phyloP scores from a whole-genome alignment of 64 coral and sea anemone genomes.

The Actinia tenebrosa region DNA sequence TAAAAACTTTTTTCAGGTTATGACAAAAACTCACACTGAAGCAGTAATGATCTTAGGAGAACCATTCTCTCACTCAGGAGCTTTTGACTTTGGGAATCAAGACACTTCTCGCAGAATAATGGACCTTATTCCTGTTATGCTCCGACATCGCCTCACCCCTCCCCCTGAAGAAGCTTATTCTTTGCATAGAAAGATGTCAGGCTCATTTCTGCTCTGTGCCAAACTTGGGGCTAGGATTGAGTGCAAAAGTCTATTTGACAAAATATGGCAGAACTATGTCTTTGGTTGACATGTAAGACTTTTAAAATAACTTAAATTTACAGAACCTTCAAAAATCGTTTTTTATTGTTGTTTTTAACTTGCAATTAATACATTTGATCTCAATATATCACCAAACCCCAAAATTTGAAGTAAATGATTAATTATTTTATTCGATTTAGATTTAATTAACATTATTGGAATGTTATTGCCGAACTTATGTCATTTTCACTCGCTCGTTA shows the following conservation, averaged over 20 bases:
- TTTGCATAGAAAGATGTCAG: conserved; percentile 95
- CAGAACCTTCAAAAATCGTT: too few species aligned
- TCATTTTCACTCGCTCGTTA: too few species aligned
- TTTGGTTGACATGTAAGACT: neutral
- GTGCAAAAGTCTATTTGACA: conserved; percentile 84
- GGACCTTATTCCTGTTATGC: conserved; percentile 89
- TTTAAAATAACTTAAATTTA: too few species aligned
- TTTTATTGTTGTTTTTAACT: too few species aligned
- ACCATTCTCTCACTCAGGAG: conserved; percentile 55
- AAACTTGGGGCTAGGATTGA: conserved; percentile 79
- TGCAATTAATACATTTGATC: too few species aligned
- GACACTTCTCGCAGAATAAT: conserved; percentile 85
- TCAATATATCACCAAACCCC: too few species aligned
- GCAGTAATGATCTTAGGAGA: conserved; percentile 97
- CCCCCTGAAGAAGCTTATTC: conserved; percentile 98
- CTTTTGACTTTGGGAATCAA: conserved; percentile 81
- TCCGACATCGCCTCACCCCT: conserved; percentile 90
- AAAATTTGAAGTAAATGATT: too few species aligned
- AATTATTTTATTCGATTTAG: too few species aligned
- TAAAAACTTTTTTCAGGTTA: neutral
- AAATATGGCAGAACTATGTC: conserved; percentile 84
- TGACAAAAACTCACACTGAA: conserved; percentile 83
- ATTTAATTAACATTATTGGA: too few species aligned
- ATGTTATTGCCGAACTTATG: too few species aligned
- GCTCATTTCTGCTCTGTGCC: conserved; percentile 87